phyloP scores from a whole-genome alignment of 2,113 vertebrate genomes.

The Hylia prasina region DNA sequence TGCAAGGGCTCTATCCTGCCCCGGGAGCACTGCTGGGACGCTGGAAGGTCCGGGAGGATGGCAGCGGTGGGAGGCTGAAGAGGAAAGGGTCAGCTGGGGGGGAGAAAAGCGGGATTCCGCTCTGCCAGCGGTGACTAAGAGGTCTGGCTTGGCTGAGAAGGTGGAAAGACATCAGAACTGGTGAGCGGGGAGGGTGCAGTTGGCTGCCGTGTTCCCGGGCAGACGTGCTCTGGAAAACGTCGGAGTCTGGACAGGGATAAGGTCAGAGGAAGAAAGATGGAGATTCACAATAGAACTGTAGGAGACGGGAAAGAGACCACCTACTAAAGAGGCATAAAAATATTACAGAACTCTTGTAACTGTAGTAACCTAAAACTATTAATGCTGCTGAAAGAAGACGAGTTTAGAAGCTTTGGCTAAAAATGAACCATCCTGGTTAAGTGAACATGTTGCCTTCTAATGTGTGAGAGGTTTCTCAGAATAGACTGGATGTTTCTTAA shows the following conservation, averaged over 20 bases:
- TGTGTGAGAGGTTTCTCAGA: not conserved
- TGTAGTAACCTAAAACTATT: not conserved
- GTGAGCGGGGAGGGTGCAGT: not conserved
- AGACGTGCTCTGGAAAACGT: not conserved
- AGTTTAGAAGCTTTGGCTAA: not conserved
- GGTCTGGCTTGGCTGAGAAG: not conserved
- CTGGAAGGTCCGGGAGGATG: not conserved
- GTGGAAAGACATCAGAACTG: not conserved
- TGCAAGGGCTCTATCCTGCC: rapidly evolving
- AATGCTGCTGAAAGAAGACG: not conserved
- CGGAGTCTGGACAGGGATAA: not conserved
- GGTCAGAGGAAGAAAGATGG: not conserved
- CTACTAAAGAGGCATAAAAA: not conserved
- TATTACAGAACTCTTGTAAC: not conserved
- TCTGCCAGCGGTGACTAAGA: not conserved
- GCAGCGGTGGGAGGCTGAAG: not conserved
- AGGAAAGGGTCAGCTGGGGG: not conserved
- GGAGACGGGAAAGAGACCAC: not conserved
- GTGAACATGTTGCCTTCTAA: not conserved
- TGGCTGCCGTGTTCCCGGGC: not conserved
- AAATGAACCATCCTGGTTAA: not conserved
- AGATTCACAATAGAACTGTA: not conserved
- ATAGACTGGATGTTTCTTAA: not conserved
- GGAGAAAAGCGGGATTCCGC: not conserved
- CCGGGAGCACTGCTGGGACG: rapidly evolving